Base-by-base conservation (phyloP, 1,140 invertebrate genomes). In the Drosophila nigromelanica region DNA sequence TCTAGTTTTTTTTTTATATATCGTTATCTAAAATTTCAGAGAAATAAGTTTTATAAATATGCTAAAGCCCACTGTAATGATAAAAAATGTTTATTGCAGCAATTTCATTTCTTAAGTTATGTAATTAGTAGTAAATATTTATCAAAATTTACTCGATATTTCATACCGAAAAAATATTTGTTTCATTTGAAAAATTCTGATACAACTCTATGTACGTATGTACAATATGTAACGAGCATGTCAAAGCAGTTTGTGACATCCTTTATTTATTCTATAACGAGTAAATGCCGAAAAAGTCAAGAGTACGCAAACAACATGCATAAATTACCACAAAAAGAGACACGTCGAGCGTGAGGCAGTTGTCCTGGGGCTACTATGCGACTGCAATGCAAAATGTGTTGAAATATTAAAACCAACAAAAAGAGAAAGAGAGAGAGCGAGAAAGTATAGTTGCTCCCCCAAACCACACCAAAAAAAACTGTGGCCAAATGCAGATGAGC, bases 401-500 rank as follows among this genome's bases (percentile, higher is more conserved):
- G 82, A 85, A 85, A 85, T 85, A 85, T 85, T 85, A 81, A 85
- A 86, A 76, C 62, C 59, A 64, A 69, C 56, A 69, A 61, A 50
- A 43, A 59, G 39, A 18, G 35, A 10, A 14, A n/a, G 50, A 5
- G 58, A 27, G 33, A 47, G 50, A 40, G 47, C 10, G 24, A 6
- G 35, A 21, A 10, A 21, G 8, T 33, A 18, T 42, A 21, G 18
- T 15, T n/a, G 14, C 21, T 8, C 1, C 33, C 27, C 27, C 5
- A 27, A 40, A 63, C 60, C 56, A 78, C 73, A 76, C 59, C 59
- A 59, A 61, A 81, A 61, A 81, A 74, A 76, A 61, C 63, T 81
- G 81, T 86, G 82, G 73, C 80, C 81, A 86, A 80, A 85, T 85
- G 81, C 81, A 85, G 81, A 87, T 87, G 82, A 87, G 82, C 78